Conservation (phyloP, 1,140 invertebrate genomes). For the Stratiolaelaps scimitus region DNA sequence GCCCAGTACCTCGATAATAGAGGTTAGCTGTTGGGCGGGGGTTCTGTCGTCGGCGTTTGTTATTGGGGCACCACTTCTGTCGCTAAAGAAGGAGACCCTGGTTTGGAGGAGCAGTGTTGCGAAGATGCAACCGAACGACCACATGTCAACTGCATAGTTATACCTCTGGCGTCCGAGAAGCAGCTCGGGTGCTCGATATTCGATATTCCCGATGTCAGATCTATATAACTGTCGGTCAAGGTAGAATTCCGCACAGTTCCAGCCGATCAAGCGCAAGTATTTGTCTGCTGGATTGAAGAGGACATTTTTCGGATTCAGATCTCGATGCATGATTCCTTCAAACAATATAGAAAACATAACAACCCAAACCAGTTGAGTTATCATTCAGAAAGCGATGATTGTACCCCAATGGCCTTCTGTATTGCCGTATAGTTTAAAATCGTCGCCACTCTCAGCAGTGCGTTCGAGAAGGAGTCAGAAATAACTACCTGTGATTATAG, state of each 20-base stretch:
- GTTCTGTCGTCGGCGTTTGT: conserved; percentile 99
- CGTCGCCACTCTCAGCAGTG: no score
- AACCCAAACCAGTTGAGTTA: no score
- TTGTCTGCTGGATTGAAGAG: conserved; percentile 99
- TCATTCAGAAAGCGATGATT: no score
- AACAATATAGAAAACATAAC: no score
- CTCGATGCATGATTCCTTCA: conserved; percentile 85
- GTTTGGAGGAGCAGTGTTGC: conserved; percentile 99
- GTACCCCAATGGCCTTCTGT: no score
- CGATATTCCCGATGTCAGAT: conserved; percentile 89
- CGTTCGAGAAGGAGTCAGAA: no score
- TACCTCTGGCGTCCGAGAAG: conserved; percentile 97
- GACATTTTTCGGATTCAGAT: conserved; percentile 97
- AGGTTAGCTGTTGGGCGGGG: no score
- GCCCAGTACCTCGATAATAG: no score
- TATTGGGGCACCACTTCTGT: no score
- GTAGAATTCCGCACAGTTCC: conserved; percentile 98
- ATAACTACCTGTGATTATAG: no score
- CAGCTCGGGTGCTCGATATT: conserved; percentile 91
- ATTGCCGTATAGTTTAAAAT: no score
- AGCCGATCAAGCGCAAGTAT: conserved; percentile 85
- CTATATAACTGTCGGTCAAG: conserved; percentile 98
- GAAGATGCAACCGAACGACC: conserved; percentile 96
- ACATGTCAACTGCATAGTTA: conserved; percentile 97
- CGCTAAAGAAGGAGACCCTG: conserved; percentile 99